Evolutionary conservation across 2,888 invertebrate species (phyloP).

Genomic region (Dynastes grantii): DNA sequence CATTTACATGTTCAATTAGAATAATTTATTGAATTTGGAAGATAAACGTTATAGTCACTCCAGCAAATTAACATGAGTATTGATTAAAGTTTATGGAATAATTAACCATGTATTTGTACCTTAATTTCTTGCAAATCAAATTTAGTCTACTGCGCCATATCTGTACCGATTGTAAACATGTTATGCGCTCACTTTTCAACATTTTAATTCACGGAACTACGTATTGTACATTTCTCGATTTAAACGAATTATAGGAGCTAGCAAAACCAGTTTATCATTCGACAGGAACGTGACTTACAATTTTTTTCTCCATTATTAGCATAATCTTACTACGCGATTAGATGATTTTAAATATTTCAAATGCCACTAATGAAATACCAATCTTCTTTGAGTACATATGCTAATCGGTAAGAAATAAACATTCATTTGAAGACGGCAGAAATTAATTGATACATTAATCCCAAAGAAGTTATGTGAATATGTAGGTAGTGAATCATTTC

Average conservation of each 20-base stretch:
- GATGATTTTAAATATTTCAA: slow-evolving; percentile 2
- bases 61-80: too few species aligned
- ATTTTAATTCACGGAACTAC: slow-evolving; percentile 4
- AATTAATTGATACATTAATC: not conserved
- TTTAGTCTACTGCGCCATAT: not conserved
- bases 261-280: slow-evolving; percentile 31
- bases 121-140: slow-evolving; percentile 2
- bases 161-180: too few species aligned
- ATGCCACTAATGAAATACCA: not conserved
- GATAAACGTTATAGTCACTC: too few species aligned
- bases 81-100: too few species aligned
- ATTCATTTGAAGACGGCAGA: not conserved
- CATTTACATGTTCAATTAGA: too few species aligned
- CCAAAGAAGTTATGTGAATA: too few species aligned
- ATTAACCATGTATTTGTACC: not conserved
- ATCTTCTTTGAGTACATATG: not conserved
- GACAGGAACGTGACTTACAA: slow-evolving; percentile 19
- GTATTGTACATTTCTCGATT: slow-evolving; percentile 5
- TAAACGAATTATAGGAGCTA: slow-evolving; percentile 9
- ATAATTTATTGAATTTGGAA: too few species aligned
- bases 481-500: too few species aligned
- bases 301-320: slow-evolving; percentile 30
- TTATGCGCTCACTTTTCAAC: not conserved
- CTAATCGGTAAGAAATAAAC: not conserved
- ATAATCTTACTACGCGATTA: slow-evolving; percentile 23